A percentile compares a stretch with the other conserved stretches of the same genome.
phyloP scores from a whole-genome alignment of 1,140 invertebrate species.

The Nixonia krombeini region DNA sequence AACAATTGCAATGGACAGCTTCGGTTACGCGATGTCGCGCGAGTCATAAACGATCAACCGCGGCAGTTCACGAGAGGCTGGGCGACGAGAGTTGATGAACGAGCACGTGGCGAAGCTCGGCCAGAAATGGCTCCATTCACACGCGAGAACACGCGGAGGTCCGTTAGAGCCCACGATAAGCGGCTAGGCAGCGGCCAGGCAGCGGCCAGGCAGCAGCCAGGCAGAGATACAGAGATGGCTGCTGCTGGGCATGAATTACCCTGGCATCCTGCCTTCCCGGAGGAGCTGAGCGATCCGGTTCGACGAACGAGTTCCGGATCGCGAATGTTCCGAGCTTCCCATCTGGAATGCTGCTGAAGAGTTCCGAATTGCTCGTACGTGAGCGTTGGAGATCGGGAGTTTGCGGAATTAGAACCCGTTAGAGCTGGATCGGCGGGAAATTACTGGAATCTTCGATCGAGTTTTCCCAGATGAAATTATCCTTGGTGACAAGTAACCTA shows the following conservation, averaged over 20 bases:
- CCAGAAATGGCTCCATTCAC: neutral
- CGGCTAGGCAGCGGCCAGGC: neutral
- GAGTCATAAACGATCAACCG: neutral
- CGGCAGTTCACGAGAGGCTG: neutral
- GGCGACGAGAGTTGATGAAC: neutral
- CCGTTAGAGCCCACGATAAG: neutral
- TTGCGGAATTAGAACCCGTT: slow-evolving; percentile 25
- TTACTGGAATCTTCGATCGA: slow-evolving; percentile 36
- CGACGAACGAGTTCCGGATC: slow-evolving; percentile 45
- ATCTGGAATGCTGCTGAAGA: slow-evolving; percentile 27
- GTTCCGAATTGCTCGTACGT: slow-evolving; percentile 40
- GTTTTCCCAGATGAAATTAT: slow-evolving; percentile 17
- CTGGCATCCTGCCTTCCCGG: slow-evolving; percentile 40
- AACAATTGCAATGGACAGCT: too few species aligned
- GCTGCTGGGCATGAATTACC: slow-evolving; percentile 31
- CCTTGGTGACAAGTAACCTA: slow-evolving; percentile 7
- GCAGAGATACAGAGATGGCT: too few species aligned
- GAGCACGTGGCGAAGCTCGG: neutral
- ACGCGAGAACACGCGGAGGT: neutral
- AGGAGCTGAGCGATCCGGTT: slow-evolving; percentile 48
- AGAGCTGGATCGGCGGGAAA: slow-evolving; percentile 31
- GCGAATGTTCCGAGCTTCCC: slow-evolving; percentile 26
- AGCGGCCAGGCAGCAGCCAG: neutral
- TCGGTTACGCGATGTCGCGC: too few species aligned
- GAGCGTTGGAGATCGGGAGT: slow-evolving; percentile 32